Evolutionary conservation across 2,888 invertebrate species (phyloP), one percentile per base, ranked within the genome.

Genomic region (Chymomyza procnemis): DNA sequence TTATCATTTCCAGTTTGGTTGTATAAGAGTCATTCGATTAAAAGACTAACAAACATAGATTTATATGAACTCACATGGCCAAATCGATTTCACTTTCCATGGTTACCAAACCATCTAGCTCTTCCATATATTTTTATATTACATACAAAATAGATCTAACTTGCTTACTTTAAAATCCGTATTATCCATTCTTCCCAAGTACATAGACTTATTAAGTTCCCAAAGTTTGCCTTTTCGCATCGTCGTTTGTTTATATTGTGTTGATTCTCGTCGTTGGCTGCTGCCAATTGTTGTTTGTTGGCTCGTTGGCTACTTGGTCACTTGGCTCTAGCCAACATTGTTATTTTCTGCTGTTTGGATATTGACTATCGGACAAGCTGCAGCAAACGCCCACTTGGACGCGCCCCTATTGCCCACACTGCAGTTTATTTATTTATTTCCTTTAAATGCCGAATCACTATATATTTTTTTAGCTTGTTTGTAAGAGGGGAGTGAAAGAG

Each of bases 271-370:
- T 58, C 66, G 66, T 61, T 80, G 74, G 74, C 62, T 77, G 82
- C 66, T 75, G 71, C 62, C 34, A 41, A 12, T 41, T 41, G 34
- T 41, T 34, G 34, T 34, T 41, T 9, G 9, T 41, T 41, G 34
- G 34, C 12, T 41, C 34, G 34, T 84, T 85, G 85, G 85, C 74
- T 81, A 86, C 85, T 79, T 85, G 85, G 85, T 74, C 86, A 86
- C 85, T 79, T 86, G 81, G 85, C 77, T 85, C 85, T 86, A 77
- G 87, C 78, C 84, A 81, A 81, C 86, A 81, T 81, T 81, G 82
- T 82, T 87, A 82, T 82, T 87, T 82, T 87, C 85, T 87, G 87
- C 82, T 76, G 73, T 87, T 83, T 83, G 82, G 78, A 67, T 80
- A 85, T 79, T 76, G 87, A 82, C 75, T 85, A 82, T 83, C 82